Base-by-base conservation (phyloP, 2,113 vertebrate genomes). In the Nesospiza acunhae region DNA sequence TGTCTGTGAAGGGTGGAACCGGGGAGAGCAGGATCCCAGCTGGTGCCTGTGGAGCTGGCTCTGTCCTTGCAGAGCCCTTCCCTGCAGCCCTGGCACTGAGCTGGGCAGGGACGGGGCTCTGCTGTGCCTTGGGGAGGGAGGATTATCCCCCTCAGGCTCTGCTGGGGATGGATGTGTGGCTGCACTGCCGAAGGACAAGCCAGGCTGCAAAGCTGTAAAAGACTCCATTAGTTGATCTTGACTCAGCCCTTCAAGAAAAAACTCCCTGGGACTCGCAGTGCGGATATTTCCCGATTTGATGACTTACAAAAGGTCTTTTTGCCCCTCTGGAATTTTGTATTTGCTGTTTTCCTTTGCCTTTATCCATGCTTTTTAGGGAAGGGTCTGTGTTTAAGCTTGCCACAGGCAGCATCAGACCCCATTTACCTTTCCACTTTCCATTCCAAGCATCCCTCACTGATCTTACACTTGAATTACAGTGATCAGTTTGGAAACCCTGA, bases 111-210 rank as follows among this genome's bases (percentile, higher is more conserved):
- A 13, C 0, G 1, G 30, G 24, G 35, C 60, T 87, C 33, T 73
- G 68, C 19, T 49, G 46, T 52, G 68, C 13, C 44, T 18, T 7
- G 3, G 31, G 20, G 13, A 73, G 44, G 58, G 63, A 84, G 46
- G 4, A 46, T 72, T n/a, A 15, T 50, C 4, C 30, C 37, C 21
- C 41, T 50, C 18, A 5, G 47, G 11, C 39, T 75, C 60, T 84
- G 12, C 53, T 60, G 26, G 27, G 23, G 6, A 8, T 23, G 46
- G 82, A 50, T 11, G 7, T 4, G 22, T 66, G 62, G 42, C 58
- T 37, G 53, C 23, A 0, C 31, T 17, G 23, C 4, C n/a, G 13
- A 11, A 26, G 15, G 35, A 28, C 19, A 33, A 33, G 11, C 0
- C 3, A 55, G 14, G 19, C 47, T 87, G 19, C 4, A 67, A n/a